A percentile compares a stretch with the other conserved stretches of the same genome.
phyloP scores from a whole-genome alignment of 2,888 invertebrate genomes.

The Polia nebulosa region DNA sequence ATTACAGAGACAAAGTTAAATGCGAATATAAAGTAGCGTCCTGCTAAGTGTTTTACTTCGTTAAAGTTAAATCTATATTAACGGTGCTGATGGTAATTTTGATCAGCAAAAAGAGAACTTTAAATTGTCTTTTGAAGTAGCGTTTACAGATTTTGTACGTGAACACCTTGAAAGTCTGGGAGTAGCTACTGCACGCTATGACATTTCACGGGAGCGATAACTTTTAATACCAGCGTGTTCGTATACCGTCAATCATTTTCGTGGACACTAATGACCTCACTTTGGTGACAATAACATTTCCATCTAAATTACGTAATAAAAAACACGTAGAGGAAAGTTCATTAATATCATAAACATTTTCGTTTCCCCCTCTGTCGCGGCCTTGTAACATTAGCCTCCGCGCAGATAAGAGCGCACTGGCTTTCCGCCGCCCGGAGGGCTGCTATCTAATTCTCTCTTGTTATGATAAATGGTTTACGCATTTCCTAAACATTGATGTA shows the following conservation, averaged over 20 bases:
- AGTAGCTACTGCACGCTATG: constrained; percentile 5
- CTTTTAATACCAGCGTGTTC: constrained; percentile 66
- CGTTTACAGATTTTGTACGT: constrained; percentile 5
- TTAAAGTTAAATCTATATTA: constrained; percentile 51
- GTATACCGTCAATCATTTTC: constrained; percentile 73
- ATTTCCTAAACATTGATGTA: constrained; percentile 68
- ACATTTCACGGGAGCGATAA: constrained; percentile 53
- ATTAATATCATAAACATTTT: constrained; percentile 80
- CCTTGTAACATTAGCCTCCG: constrained; percentile 74
- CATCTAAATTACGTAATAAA: constrained; percentile 79
- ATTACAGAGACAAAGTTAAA: constrained; percentile 35
- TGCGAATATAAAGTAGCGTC: constrained; percentile 42
- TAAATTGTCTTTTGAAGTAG: constrained; percentile 27
- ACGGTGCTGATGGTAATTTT: constrained; percentile 40
- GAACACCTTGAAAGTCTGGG: background rate
- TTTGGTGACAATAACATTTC: constrained; percentile 78
- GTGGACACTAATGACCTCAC: constrained; percentile 76
- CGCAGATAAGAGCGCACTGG: constrained; percentile 74
- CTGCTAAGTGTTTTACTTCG: constrained; percentile 48
- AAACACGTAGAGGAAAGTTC: constrained; percentile 79
- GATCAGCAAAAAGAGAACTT: constrained; percentile 24
- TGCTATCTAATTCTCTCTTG: constrained; percentile 69
- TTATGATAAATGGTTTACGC: constrained; percentile 72
- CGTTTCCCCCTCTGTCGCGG: constrained; percentile 72
- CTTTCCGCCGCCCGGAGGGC: constrained; percentile 68